phyloP scores from a whole-genome alignment of 2,888 invertebrate genomes.

The Noctua janthina region DNA sequence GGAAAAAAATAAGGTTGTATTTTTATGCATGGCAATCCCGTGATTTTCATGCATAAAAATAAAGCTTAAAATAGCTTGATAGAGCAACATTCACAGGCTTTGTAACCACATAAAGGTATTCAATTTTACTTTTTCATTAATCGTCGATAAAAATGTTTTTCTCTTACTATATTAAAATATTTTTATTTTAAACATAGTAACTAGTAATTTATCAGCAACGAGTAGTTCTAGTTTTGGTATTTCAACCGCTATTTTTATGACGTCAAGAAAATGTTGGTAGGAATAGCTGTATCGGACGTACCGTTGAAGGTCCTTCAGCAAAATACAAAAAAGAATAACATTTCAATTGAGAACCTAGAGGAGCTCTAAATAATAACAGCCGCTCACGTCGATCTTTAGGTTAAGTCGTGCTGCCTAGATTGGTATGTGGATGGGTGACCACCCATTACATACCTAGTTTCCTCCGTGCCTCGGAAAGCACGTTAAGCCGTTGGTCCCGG shows the following conservation, averaged over 20 bases:
- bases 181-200: background rate
- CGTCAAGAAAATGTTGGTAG: background rate
- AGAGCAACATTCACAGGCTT: background rate
- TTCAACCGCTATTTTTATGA: background rate
- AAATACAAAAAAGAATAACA: too few relatives aligned
- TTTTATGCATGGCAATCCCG: background rate
- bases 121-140: background rate
- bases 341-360: background rate
- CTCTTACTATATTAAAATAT: background rate
- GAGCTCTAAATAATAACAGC: too few relatives aligned
- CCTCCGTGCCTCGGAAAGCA: too few relatives aligned
- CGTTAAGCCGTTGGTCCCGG: too few relatives aligned
- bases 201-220: too few relatives aligned
- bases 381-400: too few relatives aligned
- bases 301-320: background rate
- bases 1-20: slow-evolving; percentile 1
- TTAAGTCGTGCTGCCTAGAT: too few relatives aligned
- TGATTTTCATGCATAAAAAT: background rate
- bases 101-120: background rate
- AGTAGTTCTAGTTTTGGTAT: background rate
- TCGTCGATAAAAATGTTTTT: background rate
- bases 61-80: background rate
- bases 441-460: too few relatives aligned
- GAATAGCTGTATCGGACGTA: background rate
- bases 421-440: too few relatives aligned